A percentile compares a stretch with the other conserved stretches of the same genome.
Evolutionary conservation across 2,113 vertebrate genomes (phyloP).

Genomic region (Seriola rivoliana): DNA sequence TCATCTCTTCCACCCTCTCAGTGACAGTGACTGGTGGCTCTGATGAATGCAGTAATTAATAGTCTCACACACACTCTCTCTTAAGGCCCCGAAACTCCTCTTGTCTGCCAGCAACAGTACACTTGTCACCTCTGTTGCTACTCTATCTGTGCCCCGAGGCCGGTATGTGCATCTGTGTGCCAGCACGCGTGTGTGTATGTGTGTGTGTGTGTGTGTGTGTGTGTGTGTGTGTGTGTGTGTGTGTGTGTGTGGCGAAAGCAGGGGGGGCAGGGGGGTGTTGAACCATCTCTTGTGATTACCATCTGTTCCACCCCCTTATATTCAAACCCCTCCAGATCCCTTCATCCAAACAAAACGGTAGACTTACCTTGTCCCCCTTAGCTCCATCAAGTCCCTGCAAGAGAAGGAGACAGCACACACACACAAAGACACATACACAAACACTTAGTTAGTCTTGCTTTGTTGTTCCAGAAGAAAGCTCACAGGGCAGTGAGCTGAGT

Average conservation of each 20-base stretch:
- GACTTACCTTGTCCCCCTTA: slow-evolving; percentile 93
- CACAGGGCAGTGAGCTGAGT: slow-evolving; percentile 64
- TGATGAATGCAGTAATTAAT: slow-evolving; percentile 81
- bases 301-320: slow-evolving; percentile 78
- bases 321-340: slow-evolving; percentile 73
- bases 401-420: slow-evolving; percentile 62
- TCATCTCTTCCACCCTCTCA: slow-evolving; percentile 51
- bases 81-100: slow-evolving; percentile 63
- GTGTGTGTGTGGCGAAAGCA: background rate
- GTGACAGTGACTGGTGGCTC: slow-evolving; percentile 67
- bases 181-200: background rate
- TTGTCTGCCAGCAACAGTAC: slow-evolving; percentile 68
- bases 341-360: slow-evolving; percentile 81
- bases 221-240: slow-evolving; percentile 3
- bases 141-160: slow-evolving; percentile 64
- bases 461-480: slow-evolving; percentile 71
- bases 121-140: slow-evolving; percentile 76
- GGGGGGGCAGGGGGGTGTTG: slow-evolving; percentile 20
- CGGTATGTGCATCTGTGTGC: slow-evolving; percentile 12
- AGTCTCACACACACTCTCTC: slow-evolving; percentile 60
- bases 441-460: slow-evolving; percentile 72
- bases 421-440: slow-evolving; percentile 55
- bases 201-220: background rate
- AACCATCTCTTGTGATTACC: slow-evolving; percentile 77
- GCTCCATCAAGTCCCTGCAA: slow-evolving; percentile 89